phyloP scores from a whole-genome alignment of 2,797 vertebrate species.

The Distichodus sexfasciatus region DNA sequence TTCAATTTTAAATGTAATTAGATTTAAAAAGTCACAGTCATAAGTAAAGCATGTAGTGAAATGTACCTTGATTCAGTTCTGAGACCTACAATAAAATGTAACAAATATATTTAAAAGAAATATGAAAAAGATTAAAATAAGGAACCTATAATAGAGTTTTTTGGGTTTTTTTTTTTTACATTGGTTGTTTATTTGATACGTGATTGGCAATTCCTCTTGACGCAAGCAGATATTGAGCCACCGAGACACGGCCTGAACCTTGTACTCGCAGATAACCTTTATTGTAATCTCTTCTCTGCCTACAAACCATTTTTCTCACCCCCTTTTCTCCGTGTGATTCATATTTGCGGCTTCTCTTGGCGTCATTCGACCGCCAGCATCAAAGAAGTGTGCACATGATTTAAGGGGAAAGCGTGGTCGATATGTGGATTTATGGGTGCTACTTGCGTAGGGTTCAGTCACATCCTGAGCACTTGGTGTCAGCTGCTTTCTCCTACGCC shows the following conservation, averaged over 20 bases:
- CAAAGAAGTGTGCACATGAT: neutral
- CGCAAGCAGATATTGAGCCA: neutral
- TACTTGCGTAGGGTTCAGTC: neutral
- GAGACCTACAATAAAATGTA: no score
- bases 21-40: no score
- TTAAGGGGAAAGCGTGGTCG: neutral
- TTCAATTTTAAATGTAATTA: no score
- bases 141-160: no score
- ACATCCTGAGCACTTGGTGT: neutral
- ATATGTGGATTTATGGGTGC: neutral
- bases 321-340: neutral
- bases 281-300: neutral
- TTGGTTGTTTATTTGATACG: no score
- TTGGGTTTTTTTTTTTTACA: no score
- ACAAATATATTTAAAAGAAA: no score
- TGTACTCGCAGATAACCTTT: conserved; percentile 11
- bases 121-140: no score
- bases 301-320: neutral
- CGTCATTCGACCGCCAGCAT: neutral
- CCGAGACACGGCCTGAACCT: conserved; percentile 23
- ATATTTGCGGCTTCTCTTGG: neutral
- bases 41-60: no score
- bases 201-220: neutral
- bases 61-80: no score
- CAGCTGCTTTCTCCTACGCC: conserved; percentile 7